A percentile compares a stretch with the other conserved stretches of the same genome.
Conservation (phyloP, 2,113 vertebrate genomes). For the Cathartes aura region DNA sequence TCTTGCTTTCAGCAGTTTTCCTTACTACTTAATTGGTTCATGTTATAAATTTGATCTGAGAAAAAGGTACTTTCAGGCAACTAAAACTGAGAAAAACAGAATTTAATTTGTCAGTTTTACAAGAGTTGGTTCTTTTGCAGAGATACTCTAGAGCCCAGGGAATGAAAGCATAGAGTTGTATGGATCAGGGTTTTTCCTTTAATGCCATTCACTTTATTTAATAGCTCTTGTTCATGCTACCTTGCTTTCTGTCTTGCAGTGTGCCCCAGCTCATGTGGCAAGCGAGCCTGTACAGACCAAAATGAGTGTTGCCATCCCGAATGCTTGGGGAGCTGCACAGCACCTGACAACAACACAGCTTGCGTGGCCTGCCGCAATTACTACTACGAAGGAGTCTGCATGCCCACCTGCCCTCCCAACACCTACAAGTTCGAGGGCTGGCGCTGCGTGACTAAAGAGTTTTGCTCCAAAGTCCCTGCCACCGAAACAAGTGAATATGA, state of each 20-base stretch:
- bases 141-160: background rate
- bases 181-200: background rate
- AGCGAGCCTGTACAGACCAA: slow-evolving; percentile 85
- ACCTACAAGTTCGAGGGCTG: slow-evolving; percentile 96
- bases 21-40: background rate
- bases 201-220: fast-evolving
- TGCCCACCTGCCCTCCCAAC: slow-evolving; percentile 86
- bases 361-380: slow-evolving; percentile 94
- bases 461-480: slow-evolving; percentile 85
- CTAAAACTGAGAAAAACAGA: background rate
- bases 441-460: slow-evolving; percentile 93
- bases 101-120: background rate
- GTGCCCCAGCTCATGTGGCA: slow-evolving; percentile 88
- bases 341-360: slow-evolving; percentile 83
- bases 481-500: slow-evolving; percentile 78
- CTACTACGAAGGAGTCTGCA: slow-evolving; percentile 86
- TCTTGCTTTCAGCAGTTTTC: slow-evolving; percentile 23
- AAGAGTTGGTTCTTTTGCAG: background rate
- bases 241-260: slow-evolving; percentile 76
- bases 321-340: slow-evolving; percentile 91
- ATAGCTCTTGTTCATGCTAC: background rate
- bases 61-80: background rate
- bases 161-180: fast-evolving
- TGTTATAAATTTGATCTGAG: background rate
- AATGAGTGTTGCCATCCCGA: slow-evolving; percentile 93